Evolutionary conservation across 2,797 vertebrate species (phyloP).

Genomic region (Pyrrhura leucotis): DNA sequence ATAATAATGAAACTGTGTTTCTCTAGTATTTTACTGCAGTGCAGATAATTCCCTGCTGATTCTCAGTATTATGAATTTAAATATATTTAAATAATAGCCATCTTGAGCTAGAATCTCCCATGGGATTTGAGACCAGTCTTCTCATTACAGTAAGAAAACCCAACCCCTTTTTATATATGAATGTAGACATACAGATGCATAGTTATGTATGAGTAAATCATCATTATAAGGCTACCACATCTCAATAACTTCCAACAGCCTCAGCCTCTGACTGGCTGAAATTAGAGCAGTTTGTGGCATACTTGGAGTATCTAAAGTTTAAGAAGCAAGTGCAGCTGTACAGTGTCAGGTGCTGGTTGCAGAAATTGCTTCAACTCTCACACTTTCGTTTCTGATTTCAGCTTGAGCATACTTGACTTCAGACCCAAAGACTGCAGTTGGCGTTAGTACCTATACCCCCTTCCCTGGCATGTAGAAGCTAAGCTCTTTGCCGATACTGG

Average conservation of each 20-base stretch:
- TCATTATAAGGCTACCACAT: not conserved
- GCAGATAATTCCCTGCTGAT: not conserved
- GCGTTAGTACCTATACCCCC: not conserved
- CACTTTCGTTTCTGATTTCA: not conserved
- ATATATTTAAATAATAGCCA: not conserved
- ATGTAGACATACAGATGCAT: not conserved
- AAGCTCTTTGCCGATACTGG: not conserved
- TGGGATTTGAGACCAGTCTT: not conserved
- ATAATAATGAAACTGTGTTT: not conserved
- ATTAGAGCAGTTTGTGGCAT: not conserved
- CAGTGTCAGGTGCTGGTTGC: not conserved
- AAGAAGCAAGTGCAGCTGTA: rapidly evolving
- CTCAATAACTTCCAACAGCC: not conserved
- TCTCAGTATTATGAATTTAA: not conserved
- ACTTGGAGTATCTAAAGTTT: rapidly evolving
- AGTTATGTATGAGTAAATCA: not conserved
- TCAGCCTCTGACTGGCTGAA: not conserved
- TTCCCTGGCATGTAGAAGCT: not conserved
- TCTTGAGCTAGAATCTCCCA: not conserved
- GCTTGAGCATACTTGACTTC: not conserved
- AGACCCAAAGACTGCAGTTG: not conserved
- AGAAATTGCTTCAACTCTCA: not conserved
- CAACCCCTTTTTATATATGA: not conserved
- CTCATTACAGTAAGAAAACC: not conserved
- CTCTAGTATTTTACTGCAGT: not conserved